Evolutionary conservation across 1,140 invertebrate genomes (phyloP).

Genomic region (Pseudachorutes palmiensis): DNA sequence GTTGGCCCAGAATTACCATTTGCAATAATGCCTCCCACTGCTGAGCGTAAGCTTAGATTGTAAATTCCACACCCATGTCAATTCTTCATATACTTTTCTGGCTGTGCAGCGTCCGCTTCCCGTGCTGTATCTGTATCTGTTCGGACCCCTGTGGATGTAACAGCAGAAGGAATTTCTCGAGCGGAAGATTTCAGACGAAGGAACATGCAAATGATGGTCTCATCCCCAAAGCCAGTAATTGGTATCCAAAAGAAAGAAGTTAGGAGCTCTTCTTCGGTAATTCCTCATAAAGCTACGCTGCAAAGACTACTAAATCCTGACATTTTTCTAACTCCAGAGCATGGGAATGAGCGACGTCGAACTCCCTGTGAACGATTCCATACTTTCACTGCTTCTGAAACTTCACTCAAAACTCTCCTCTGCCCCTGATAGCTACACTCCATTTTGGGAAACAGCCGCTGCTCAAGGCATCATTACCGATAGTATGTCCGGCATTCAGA

Average conservation of each 20-base stretch:
- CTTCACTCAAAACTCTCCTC: conserved; percentile 85
- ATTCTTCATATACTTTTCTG: too few relatives aligned
- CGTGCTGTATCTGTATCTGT: too few relatives aligned
- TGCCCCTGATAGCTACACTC: conserved; percentile 65
- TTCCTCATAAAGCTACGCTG: background rate
- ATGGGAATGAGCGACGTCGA: conserved; percentile 43
- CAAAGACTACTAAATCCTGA: background rate
- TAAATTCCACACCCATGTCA: too few relatives aligned
- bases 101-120: too few relatives aligned
- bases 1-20: background rate
- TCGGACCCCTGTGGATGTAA: too few relatives aligned
- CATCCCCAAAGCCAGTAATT: conserved; percentile 26
- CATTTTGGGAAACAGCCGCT: conserved; percentile 38
- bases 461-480: conserved; percentile 25
- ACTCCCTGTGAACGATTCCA: conserved; percentile 67
- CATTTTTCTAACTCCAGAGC: background rate
- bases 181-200: background rate
- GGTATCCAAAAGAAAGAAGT: conserved; percentile 27
- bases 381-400: conserved; percentile 66
- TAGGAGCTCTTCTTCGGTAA: conserved; percentile 23
- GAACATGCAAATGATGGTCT: conserved; percentile 26
- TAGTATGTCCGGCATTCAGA: conserved; percentile 19
- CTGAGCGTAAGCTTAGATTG: background rate
- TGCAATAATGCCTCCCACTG: conserved; percentile 30
- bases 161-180: background rate